Evolutionary conservation across 2,113 vertebrate species (phyloP).

Genomic region (Nycticryphes semicollaris): DNA sequence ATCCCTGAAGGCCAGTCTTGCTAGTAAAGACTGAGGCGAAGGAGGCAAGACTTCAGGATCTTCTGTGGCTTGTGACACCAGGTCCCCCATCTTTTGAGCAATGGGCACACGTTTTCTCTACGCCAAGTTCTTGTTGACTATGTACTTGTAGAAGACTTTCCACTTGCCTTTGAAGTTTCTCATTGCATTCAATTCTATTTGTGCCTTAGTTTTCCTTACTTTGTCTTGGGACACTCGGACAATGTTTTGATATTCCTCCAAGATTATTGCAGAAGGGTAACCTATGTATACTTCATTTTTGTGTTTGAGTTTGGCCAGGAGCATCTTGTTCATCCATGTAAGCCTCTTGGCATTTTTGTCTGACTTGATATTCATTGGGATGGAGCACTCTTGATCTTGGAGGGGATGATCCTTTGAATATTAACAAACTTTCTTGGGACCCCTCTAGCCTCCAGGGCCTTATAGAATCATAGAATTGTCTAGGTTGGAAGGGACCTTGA

Average conservation of each 20-base stretch:
- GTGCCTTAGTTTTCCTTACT: not conserved
- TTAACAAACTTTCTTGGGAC: not conserved
- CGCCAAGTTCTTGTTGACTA: not conserved
- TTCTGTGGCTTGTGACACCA: not conserved
- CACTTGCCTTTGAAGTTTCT: not conserved
- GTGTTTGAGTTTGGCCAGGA: not conserved
- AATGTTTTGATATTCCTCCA: not conserved
- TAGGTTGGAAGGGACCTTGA: too few species aligned
- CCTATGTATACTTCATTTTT: not conserved
- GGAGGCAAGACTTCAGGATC: rapidly evolving
- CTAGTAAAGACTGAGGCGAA: not conserved
- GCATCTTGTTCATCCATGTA: not conserved
- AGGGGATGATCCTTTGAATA: not conserved
- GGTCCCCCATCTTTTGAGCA: not conserved
- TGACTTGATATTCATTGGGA: not conserved
- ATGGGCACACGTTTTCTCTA: not conserved
- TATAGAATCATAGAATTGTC: too few species aligned
- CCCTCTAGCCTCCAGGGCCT: not conserved
- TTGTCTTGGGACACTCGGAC: not conserved
- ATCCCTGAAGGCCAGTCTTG: not conserved
- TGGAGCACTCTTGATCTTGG: not conserved
- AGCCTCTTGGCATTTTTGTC: not conserved
- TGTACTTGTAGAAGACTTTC: not conserved
- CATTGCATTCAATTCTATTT: not conserved
- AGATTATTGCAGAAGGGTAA: not conserved